These are phyloP conservation scores for Antheraea assamensis DNA, from an alignment of 2,888 invertebrate species.

Conservation along the genomic window DNA sequence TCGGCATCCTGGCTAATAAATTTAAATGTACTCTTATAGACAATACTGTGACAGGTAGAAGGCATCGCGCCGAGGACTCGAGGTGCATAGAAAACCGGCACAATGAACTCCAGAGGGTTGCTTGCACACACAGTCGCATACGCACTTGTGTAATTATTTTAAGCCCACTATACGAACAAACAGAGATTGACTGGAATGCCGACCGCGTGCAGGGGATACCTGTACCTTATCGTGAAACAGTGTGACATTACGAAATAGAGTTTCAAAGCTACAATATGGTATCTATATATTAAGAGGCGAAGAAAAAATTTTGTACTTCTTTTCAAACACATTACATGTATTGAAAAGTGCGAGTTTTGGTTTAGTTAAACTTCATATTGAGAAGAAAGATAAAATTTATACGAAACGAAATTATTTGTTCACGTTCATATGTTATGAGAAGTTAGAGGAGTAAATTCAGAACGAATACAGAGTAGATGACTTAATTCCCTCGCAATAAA, in stretches of 20 bases:
- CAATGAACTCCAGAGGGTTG: conserved; percentile 63
- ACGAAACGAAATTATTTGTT: too few species aligned
- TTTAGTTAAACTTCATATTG: too few species aligned
- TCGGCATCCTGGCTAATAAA: neutral
- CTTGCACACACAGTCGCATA: conserved; percentile 45
- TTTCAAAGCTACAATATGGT: neutral
- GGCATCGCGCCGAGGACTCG: neutral
- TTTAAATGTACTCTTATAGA: neutral
- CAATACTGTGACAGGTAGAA: conserved; percentile 10
- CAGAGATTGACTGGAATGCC: conserved; percentile 68
- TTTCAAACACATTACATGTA: neutral
- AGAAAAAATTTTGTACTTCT: neutral
- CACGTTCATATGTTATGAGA: too few species aligned
- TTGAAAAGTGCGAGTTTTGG: neutral
- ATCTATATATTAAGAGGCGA: neutral
- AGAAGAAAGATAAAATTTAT: too few species aligned
- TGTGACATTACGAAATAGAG: conserved; percentile 1
- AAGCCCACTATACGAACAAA: conserved; percentile 70
- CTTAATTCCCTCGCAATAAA: too few species aligned
- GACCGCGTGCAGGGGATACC: conserved; percentile 50
- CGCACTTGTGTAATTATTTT: conserved; percentile 80
- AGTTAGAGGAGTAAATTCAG: too few species aligned
- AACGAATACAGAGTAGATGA: too few species aligned
- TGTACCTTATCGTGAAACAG: conserved; percentile 9
- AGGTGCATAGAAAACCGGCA: conserved; percentile 43